Evolutionary conservation across 1,140 invertebrate species (phyloP).

Genomic region (Theocolax elegans): DNA sequence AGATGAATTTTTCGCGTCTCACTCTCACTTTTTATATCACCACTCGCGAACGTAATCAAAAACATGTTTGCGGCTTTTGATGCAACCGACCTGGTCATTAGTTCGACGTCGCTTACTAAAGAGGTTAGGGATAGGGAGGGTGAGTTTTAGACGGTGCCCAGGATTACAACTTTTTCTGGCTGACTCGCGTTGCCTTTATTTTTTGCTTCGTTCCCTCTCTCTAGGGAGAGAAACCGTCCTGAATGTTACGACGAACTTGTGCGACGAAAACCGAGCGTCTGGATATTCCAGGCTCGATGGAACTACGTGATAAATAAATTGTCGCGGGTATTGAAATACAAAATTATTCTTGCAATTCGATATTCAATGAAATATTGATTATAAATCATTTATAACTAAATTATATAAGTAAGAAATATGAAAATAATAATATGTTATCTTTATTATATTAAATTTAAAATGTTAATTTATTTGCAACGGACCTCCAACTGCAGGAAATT

Average conservation of each 20-base stretch:
- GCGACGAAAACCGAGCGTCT: neutral
- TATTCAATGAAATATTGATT: no score
- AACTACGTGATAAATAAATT: no score
- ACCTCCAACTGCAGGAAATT: no score
- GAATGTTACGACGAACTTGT: neutral
- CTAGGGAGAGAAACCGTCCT: neutral
- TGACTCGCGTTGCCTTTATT: neutral
- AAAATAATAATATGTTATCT: no score
- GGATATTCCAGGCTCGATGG: neutral
- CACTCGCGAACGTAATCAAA: neutral
- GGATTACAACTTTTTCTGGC: conserved; percentile 14
- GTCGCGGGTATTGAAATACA: no score
- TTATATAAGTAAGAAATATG: no score
- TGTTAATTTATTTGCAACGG: no score
- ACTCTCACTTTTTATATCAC: neutral
- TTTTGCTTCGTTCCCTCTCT: neutral
- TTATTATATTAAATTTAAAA: no score
- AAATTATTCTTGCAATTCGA: no score
- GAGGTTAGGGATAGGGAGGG: neutral
- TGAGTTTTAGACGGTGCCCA: neutral
- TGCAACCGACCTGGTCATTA: neutral
- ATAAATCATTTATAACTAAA: no score
- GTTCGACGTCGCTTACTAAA: neutral
- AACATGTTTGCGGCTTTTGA: conserved; percentile 23
- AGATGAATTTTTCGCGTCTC: neutral